Conservation (phyloP, 2,888 invertebrate genomes). For the Drosophila neonasuta region DNA sequence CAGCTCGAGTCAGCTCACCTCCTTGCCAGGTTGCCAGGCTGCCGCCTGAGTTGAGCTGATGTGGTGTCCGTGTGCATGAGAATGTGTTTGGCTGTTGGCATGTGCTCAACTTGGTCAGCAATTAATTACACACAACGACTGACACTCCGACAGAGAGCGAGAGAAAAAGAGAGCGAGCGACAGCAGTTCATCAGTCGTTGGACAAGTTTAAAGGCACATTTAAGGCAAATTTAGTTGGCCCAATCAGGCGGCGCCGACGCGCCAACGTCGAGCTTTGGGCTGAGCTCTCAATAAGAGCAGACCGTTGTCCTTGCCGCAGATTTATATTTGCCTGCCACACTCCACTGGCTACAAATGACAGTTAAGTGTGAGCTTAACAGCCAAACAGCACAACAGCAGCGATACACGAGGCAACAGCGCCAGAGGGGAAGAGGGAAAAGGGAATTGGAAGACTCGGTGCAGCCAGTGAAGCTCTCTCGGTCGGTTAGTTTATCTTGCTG, state of each 20-base stretch:
- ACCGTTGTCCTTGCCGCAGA: constrained; percentile 43
- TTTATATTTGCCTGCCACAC: constrained; percentile 66
- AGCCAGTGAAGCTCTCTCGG: constrained; percentile 15
- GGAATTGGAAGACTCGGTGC: not conserved
- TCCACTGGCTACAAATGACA: constrained; percentile 65
- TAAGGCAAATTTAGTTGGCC: constrained; percentile 58
- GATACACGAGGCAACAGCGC: not conserved
- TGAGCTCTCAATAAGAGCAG: constrained; percentile 50
- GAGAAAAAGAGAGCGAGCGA: constrained; percentile 2
- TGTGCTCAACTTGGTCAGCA: constrained; percentile 71
- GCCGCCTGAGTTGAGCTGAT: constrained; percentile 10
- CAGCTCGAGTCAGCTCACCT: constrained; percentile 4
- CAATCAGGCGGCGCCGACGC: constrained; percentile 35
- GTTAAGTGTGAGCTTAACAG: constrained; percentile 35
- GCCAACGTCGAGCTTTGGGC: not conserved
- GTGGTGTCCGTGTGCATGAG: constrained; percentile 24
- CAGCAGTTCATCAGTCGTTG: constrained; percentile 45
- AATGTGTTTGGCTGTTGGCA: constrained; percentile 47
- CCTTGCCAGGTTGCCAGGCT: not conserved
- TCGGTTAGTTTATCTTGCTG: constrained; percentile 63
- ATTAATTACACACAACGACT: constrained; percentile 64
- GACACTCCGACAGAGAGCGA: constrained; percentile 10
- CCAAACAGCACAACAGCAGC: constrained; percentile 14
- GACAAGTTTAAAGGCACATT: constrained; percentile 57
- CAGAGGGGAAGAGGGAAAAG: not conserved